These are phyloP conservation scores for Brachynemurus nebulosus DNA, from an alignment of 2,888 invertebrate species.

Conservation along the genomic window DNA sequence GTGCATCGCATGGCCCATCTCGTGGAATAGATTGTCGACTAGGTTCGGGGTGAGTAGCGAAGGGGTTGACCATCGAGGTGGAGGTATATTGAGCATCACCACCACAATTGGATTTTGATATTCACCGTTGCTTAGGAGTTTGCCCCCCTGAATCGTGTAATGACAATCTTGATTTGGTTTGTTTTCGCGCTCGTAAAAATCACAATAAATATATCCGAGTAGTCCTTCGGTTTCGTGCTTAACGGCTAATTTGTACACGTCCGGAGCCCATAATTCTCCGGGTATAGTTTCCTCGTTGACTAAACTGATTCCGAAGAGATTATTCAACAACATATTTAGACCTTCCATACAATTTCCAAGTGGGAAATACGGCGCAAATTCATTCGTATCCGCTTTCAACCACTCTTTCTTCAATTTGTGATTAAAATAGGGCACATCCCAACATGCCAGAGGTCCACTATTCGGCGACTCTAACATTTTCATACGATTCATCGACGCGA, in stretches of 20 bases:
- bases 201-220: slow-evolving; percentile 92
- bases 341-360: slow-evolving; percentile 96
- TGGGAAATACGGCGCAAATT: slow-evolving; percentile 77
- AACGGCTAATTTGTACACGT: slow-evolving; percentile 88
- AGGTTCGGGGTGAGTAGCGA: slow-evolving; percentile 69
- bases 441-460: slow-evolving; percentile 38
- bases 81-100: slow-evolving; percentile 75
- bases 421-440: slow-evolving; percentile 84
- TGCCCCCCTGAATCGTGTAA: slow-evolving; percentile 94
- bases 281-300: slow-evolving; percentile 54
- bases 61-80: slow-evolving; percentile 59
- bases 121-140: slow-evolving; percentile 55
- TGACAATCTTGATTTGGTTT: slow-evolving; percentile 98
- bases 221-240: slow-evolving; percentile 65
- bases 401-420: slow-evolving; percentile 57
- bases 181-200: slow-evolving; percentile 81
- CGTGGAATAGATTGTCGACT: slow-evolving; percentile 95
- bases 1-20: slow-evolving; percentile 98
- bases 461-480: slow-evolving; percentile 36
- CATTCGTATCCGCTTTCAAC: slow-evolving; percentile 52
- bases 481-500: slow-evolving; percentile 58
- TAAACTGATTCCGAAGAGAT: slow-evolving; percentile 69
- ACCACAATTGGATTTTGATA: slow-evolving; percentile 92
- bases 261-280: slow-evolving; percentile 76
- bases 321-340: slow-evolving; percentile 72